phyloP scores from a whole-genome alignment of 2,113 vertebrate genomes.

The Noturus placidus region DNA sequence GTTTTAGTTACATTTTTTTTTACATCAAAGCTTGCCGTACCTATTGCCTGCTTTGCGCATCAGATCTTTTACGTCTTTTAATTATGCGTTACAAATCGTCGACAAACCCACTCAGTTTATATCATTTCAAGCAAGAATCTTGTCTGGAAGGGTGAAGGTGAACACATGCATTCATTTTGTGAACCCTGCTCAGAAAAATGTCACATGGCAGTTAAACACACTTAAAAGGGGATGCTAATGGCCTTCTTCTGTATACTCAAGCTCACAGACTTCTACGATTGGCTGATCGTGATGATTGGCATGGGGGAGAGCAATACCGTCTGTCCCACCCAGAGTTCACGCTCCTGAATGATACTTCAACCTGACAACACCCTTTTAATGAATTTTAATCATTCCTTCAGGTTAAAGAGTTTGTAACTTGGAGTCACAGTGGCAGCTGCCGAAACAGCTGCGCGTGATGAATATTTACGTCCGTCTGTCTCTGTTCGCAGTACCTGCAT shows the following conservation, averaged over 20 bases:
- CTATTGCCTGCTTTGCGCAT: neutral
- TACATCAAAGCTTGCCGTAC: neutral
- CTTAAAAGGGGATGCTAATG: neutral
- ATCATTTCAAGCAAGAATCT: neutral
- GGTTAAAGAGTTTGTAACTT: slow-evolving; percentile 23
- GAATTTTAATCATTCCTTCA: neutral
- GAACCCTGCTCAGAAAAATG: neutral
- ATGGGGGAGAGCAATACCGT: neutral
- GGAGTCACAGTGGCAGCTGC: neutral
- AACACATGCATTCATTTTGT: neutral
- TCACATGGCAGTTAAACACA: neutral
- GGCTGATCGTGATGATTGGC: neutral
- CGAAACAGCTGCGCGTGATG: neutral
- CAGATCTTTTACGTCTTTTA: neutral
- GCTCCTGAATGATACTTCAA: neutral
- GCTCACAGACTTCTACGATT: neutral
- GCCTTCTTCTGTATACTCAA: neutral
- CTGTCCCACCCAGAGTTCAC: neutral
- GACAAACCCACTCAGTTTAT: too few relatives aligned
- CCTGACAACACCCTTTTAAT: neutral
- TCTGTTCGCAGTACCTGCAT: slow-evolving; percentile 79
- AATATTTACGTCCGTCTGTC: slow-evolving; percentile 28
- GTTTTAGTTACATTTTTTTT: neutral
- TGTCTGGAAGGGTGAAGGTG: neutral
- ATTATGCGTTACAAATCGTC: too few relatives aligned